phyloP scores from a whole-genome alignment of 2,797 vertebrate genomes.

The Gymnothorax reevesii region DNA sequence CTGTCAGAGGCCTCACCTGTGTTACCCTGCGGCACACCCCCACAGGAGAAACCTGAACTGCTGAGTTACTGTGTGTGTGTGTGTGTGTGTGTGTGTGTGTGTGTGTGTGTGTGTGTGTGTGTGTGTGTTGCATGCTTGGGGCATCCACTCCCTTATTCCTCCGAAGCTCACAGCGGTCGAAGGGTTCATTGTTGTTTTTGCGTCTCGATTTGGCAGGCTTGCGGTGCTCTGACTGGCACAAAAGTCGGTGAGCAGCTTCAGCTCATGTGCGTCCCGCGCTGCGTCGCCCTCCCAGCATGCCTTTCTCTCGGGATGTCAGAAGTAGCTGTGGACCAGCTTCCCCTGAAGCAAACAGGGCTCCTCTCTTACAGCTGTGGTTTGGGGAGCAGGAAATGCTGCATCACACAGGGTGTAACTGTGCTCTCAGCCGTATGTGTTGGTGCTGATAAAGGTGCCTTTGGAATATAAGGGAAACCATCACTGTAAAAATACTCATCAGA shows the following conservation, averaged over 20 bases:
- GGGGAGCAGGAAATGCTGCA: neutral
- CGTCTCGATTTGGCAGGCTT: neutral
- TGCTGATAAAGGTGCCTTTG: neutral
- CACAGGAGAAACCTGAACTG: neutral
- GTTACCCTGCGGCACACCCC: neutral
- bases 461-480: too few relatives aligned
- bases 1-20: neutral
- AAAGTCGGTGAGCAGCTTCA: neutral
- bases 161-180: neutral
- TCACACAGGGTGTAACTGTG: neutral
- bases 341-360: neutral
- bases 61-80: conserved; percentile 22
- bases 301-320: neutral
- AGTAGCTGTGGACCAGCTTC: neutral
- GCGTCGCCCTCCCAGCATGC: neutral
- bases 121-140: neutral
- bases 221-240: neutral
- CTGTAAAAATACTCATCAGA: neutral
- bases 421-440: neutral
- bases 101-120: conserved; percentile 18
- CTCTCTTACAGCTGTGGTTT: neutral
- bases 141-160: neutral
- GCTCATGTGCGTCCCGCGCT: neutral
- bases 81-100: neutral
- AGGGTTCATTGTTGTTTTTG: neutral